Percentiles rank a stretch among this genome's conserved stretches.
These are phyloP conservation scores for Pachyseris speciosa DNA, from an alignment of 64 coral and sea anemone species.

Conservation along the genomic window DNA sequence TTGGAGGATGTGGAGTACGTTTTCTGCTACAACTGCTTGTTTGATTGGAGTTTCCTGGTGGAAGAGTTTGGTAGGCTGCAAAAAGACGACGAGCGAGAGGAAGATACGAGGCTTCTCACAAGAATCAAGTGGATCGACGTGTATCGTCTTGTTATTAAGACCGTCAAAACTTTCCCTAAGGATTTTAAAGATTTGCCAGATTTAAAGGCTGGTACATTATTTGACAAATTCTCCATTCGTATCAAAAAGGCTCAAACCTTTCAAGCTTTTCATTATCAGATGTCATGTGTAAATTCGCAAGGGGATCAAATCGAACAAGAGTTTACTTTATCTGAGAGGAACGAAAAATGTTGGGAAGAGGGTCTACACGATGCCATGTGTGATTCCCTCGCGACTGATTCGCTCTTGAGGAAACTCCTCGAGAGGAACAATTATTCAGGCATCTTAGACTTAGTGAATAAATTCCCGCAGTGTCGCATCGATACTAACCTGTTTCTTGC, in stretches of 20 bases:
- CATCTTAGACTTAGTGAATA: too few species aligned
- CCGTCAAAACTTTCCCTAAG: not conserved
- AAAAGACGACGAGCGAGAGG: too few species aligned
- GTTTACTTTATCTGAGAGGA: too few species aligned
- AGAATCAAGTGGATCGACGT: not conserved
- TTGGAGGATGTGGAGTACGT: not conserved
- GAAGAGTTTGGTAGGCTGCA: not conserved
- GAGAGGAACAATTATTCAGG: too few species aligned
- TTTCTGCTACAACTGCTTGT: not conserved
- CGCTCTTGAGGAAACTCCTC: too few species aligned
- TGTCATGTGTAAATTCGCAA: not conserved
- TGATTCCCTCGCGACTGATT: too few species aligned
- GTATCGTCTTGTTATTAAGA: not conserved
- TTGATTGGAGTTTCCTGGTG: not conserved
- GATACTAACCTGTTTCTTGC: too few species aligned
- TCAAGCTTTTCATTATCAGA: conserved; percentile 12
- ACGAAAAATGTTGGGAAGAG: too few species aligned
- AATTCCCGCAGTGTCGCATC: too few species aligned
- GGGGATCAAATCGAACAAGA: too few species aligned
- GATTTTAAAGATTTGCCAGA: not conserved
- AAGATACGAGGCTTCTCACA: not conserved
- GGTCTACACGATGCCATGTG: too few species aligned
- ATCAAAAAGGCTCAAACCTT: not conserved
- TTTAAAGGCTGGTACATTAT: not conserved
- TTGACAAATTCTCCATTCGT: not conserved